Evolutionary conservation across 2,888 invertebrate species (phyloP).

Genomic region (Chorisops tibialis): DNA sequence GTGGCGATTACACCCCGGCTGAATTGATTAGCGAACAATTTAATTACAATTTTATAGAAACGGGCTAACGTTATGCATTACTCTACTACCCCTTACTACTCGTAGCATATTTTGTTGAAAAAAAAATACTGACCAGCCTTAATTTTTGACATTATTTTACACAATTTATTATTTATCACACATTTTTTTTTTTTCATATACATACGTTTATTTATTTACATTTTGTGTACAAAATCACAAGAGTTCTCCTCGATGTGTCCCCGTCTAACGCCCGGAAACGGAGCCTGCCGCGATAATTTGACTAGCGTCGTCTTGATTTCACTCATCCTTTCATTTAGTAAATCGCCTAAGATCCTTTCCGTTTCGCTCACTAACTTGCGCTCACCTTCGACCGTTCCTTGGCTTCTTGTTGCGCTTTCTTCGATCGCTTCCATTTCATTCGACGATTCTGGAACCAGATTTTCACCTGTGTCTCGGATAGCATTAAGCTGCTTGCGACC

Average conservation of each 20-base stretch:
- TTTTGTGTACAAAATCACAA: constrained; percentile 30
- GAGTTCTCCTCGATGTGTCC: neutral
- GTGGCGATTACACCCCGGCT: neutral
- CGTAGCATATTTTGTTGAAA: too few relatives aligned
- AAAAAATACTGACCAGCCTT: neutral
- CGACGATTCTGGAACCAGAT: constrained; percentile 98
- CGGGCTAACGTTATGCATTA: too few relatives aligned
- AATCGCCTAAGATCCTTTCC: neutral
- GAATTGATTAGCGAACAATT: neutral
- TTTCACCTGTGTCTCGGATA: constrained; percentile 97
- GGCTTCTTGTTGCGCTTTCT: constrained; percentile 90
- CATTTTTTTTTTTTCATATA: constrained; percentile 19
- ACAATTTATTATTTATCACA: constrained; percentile 33
- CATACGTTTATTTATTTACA: constrained; percentile 30
- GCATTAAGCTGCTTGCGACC: constrained; percentile 94
- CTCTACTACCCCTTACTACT: too few relatives aligned
- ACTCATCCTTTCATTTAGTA: neutral
- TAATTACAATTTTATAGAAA: too few relatives aligned
- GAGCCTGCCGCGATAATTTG: constrained; percentile 5
- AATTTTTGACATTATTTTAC: constrained; percentile 24
- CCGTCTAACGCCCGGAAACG: neutral
- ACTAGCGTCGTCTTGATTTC: constrained; percentile 29
- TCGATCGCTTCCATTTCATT: constrained; percentile 98
- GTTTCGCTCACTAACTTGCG: constrained; percentile 22
- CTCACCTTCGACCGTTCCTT: constrained; percentile 54